Evolutionary conservation across 1,140 invertebrate species (phyloP), one percentile per base, ranked within the genome.

Genomic region (Hesperophylax magnus): DNA sequence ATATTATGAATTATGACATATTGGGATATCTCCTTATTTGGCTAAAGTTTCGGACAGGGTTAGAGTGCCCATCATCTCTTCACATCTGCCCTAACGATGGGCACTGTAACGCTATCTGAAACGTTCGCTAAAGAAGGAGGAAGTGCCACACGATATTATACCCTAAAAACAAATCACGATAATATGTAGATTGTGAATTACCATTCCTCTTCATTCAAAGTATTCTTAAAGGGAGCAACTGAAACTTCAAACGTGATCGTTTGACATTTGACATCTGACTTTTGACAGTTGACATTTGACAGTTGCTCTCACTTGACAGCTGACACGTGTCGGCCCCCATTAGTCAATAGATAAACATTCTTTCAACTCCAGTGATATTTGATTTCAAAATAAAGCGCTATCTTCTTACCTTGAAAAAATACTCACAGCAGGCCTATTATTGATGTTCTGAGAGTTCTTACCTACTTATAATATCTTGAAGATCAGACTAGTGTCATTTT

Each of bases 231-330:
- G 56, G 8, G n/a, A 58, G 27, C 6, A 27, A 6, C 24, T 65
- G 24, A 27, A 18, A 27, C 61, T 65, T 65, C 15, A 65, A 3
- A 20, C 56, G 56, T 22, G n/a, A 58, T 18, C 2, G n/a, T 17
- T 34, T 65, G 63, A 65, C 63, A 31, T n/a, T 65, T n/a, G 22
- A 65, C 22, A 65, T n/a, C 22, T 34, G 63, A 65, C 63, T 11
- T 31, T 65, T 34, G 63, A 34, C 63, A 34, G 17, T 31, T 47
- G 67, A 53, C 67, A 71, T 71, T 47, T 71, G 63, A 67, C 39
- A 47, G 39, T 47, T 47, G 39, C 8, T 47, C 6, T 47, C 11
- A 47, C 39, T 11, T 47, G 39, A 47, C 63, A 31, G 22, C 63
- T 67, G 63, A 67, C 63, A 15, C 63, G 24, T 14, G 61, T n/a